These are phyloP conservation scores for Idaea aversata DNA, from an alignment of 2,888 invertebrate genomes.

Conservation along the genomic window DNA sequence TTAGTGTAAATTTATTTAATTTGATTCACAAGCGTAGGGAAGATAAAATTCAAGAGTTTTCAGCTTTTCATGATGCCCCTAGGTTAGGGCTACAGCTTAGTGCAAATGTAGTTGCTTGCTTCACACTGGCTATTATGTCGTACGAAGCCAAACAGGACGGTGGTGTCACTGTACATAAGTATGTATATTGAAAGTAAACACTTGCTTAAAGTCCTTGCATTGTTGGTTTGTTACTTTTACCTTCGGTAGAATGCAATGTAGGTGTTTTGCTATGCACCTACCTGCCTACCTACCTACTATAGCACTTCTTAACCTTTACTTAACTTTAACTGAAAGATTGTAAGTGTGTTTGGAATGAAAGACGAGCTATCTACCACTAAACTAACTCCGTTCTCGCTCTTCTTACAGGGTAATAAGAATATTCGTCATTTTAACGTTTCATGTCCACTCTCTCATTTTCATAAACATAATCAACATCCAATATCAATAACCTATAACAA, in stretches of 20 bases:
- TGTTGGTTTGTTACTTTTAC: not conserved
- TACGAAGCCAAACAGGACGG: not conserved
- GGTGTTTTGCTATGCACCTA: not conserved
- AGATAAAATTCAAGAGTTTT: too few relatives aligned
- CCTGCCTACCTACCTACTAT: not conserved
- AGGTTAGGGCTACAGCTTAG: too few relatives aligned
- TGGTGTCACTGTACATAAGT: not conserved
- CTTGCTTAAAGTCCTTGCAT: not conserved
- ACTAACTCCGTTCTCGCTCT: too few relatives aligned
- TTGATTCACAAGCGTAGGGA: too few relatives aligned
- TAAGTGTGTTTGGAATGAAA: too few relatives aligned
- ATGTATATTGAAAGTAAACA: not conserved
- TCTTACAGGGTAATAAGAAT: not conserved
- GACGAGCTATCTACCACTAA: too few relatives aligned
- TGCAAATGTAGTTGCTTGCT: too few relatives aligned
- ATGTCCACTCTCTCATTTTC: not conserved
- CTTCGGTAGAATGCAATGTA: not conserved
- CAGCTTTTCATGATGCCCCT: too few relatives aligned
- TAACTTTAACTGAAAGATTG: too few relatives aligned
- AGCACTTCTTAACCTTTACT: not conserved
- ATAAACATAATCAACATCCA: not conserved
- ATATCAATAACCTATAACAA: not conserved
- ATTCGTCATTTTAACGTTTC: not conserved
- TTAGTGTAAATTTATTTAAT: too few relatives aligned
- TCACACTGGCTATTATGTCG: not conserved